Evolutionary conservation across 2,888 invertebrate genomes (phyloP), one percentile per base, ranked within the genome.

Genomic region (Leucophora obtusa): DNA sequence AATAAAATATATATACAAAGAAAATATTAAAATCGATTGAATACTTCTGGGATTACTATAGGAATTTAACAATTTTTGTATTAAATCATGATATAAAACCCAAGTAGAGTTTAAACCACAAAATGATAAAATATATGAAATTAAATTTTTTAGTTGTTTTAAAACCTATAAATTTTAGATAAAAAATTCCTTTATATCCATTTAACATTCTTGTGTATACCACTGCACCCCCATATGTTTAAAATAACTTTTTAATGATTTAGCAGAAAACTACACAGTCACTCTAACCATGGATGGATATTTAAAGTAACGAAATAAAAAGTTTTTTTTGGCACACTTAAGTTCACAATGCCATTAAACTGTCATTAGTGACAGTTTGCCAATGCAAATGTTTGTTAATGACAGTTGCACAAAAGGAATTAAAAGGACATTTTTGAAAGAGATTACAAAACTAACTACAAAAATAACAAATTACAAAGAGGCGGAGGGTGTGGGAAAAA

Each of bases 281-380:
- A 38, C 2, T 18, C 11, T 1, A 5, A 60, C 21, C 18, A 60
- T 43, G 43, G 38, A 14, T 17, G 14, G 14, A 15, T 53, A 33
- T 63, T 1, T 17, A 56, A 69, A 58, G 56, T 28, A 28, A 28
- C 28, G 7, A 28, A 28, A 28, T 28, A 7, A 28, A 28, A 28
- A 28, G 6, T 6, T 28, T 14, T 69, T 65, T 74, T 79, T 79
- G 54, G 24, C 60, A 65, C 60, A 66, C 28, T 71, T 38, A 66
- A 71, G 60, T 62, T 72, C 53, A 56, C 66, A 56, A 17, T 50
- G 66, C 66, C 79, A 75, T 79, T 79, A 79, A 75, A 79, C 66
- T 79, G 79, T 79, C 74, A 75, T 79, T 79, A 75, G 79, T 79
- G 71, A 79, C 79, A 75, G 66, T 79, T 79, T 79, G 70, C 38